Evolutionary conservation across 2,113 vertebrate species (phyloP).

Genomic region (Colossoma macropomum): DNA sequence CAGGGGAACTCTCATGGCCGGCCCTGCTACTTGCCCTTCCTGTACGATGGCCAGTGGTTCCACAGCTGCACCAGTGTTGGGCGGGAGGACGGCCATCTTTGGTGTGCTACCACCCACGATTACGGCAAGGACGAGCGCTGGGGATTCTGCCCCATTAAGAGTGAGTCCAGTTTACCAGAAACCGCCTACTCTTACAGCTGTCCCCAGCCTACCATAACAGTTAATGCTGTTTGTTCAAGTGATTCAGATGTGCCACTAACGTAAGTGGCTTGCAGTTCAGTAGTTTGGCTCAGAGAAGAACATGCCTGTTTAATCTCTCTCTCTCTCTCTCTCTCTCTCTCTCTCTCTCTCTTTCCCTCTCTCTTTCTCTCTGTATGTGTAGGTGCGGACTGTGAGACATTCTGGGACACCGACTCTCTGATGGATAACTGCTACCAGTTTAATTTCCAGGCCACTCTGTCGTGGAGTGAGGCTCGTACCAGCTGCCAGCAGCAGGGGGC

Average conservation of each 20-base stretch:
- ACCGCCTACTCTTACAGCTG: neutral
- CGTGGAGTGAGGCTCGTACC: constrained; percentile 92
- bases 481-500: constrained; percentile 95
- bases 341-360: neutral
- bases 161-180: constrained; percentile 76
- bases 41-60: constrained; percentile 94
- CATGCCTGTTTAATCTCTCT: neutral
- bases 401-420: constrained; percentile 94
- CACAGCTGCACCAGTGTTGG: constrained; percentile 91
- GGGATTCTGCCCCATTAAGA: constrained; percentile 97
- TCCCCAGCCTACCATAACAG: neutral
- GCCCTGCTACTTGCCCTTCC: constrained; percentile 94
- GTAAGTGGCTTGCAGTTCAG: neutral
- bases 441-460: constrained; percentile 93
- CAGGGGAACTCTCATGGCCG: constrained; percentile 95
- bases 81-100: constrained; percentile 92
- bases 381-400: constrained; percentile 88
- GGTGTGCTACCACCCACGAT: constrained; percentile 95
- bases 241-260: neutral
- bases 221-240: neutral
- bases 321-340: neutral
- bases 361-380: constrained; percentile 16
- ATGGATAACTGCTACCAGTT: constrained; percentile 98
- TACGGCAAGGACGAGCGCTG: constrained; percentile 93
- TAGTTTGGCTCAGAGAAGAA: no score